phyloP scores from a whole-genome alignment of 2,797 vertebrate genomes.

The Pygocentrus nattereri region DNA sequence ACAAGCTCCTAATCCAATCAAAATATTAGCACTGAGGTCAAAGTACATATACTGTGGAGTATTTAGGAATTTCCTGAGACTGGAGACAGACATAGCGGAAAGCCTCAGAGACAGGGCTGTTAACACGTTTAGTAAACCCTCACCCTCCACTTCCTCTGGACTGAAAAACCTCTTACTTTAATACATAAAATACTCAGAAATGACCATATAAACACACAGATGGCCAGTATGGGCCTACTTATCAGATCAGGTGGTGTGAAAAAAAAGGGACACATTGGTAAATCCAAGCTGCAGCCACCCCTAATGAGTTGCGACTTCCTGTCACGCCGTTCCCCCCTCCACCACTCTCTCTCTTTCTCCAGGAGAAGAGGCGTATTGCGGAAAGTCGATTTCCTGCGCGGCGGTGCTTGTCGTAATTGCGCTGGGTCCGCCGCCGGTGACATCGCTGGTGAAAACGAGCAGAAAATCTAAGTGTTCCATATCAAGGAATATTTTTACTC shows the following conservation, averaged over 20 bases:
- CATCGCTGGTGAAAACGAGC: slow-evolving; percentile 91
- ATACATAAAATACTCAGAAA: background rate
- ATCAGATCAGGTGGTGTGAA: slow-evolving; percentile 49
- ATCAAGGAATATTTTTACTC: slow-evolving; percentile 98
- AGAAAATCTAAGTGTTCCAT: slow-evolving; percentile 98
- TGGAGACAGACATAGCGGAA: slow-evolving; percentile 20
- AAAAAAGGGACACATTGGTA: slow-evolving; percentile 28
- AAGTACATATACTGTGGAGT: slow-evolving; percentile 34
- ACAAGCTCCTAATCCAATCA: slow-evolving; percentile 29
- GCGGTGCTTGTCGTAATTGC: slow-evolving; percentile 59
- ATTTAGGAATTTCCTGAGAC: slow-evolving; percentile 39
- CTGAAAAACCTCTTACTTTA: background rate
- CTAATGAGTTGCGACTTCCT: slow-evolving; percentile 63
- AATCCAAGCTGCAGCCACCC: slow-evolving; percentile 40
- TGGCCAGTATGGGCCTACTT: slow-evolving; percentile 6
- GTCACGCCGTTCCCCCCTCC: slow-evolving; percentile 29
- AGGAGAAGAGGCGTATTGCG: slow-evolving; percentile 46
- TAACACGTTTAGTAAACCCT: slow-evolving; percentile 36
- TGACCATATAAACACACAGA: slow-evolving; percentile 20
- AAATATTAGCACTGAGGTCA: slow-evolving; percentile 40
- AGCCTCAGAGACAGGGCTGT: slow-evolving; percentile 16
- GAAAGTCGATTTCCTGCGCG: slow-evolving; percentile 64
- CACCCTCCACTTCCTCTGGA: background rate
- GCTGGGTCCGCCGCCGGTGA: slow-evolving; percentile 77
- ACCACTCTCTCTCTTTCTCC: slow-evolving; percentile 44